These are phyloP conservation scores for Neodiprion virginianus DNA, from an alignment of 1,140 invertebrate species.

Conservation along the genomic window DNA sequence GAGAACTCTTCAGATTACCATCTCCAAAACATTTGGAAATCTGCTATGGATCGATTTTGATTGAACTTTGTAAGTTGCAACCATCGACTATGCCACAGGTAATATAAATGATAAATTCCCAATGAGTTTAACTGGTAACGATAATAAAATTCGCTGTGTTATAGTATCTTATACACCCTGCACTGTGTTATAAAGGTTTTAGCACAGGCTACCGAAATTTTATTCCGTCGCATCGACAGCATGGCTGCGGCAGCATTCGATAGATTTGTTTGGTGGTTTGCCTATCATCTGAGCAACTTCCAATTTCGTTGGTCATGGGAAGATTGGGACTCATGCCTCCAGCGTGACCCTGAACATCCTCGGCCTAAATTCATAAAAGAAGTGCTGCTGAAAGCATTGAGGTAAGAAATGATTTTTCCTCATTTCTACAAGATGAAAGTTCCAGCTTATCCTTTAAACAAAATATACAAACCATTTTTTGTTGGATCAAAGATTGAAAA, in stretches of 20 bases:
- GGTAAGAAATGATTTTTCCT: constrained; percentile 62
- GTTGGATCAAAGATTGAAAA: no score
- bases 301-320: constrained; percentile 99
- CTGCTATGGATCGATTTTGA: constrained; percentile 93
- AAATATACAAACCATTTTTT: no score
- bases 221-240: constrained; percentile 94
- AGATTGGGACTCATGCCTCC: constrained; percentile 87
- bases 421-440: not conserved
- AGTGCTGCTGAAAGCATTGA: constrained; percentile 87
- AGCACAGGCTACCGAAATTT: constrained; percentile 96
- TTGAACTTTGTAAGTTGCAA: constrained; percentile 97
- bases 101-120: constrained; percentile 4
- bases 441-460: not conserved
- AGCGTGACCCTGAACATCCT: constrained; percentile 89
- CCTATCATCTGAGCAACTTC: constrained; percentile 99
- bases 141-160: no score
- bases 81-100: constrained; percentile 97
- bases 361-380: constrained; percentile 96
- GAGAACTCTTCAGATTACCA: constrained; percentile 93
- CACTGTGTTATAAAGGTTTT: constrained; percentile 65
- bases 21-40: constrained; percentile 88
- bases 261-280: constrained; percentile 97
- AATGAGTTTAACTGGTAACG: not conserved
- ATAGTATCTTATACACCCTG: no score
- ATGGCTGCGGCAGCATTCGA: constrained; percentile 98